Percentiles rank a stretch among this genome's conserved stretches.
Conservation (phyloP, 2,888 invertebrate genomes). For the Bruchidius siliquastri region DNA sequence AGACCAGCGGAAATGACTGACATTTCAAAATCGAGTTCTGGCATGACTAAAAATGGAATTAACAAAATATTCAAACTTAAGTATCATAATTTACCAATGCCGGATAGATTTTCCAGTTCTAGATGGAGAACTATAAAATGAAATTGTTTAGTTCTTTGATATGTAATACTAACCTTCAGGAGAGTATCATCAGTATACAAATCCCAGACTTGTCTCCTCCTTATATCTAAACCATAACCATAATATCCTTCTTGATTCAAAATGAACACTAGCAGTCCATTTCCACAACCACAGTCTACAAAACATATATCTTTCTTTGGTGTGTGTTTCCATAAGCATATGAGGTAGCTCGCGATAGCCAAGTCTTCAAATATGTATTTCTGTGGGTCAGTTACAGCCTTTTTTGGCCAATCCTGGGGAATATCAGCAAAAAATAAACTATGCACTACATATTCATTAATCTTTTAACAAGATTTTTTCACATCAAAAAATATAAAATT, state of each 20-base stretch:
- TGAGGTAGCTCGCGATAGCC: conserved; percentile 84
- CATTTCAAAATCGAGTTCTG: no score
- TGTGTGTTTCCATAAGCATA: conserved; percentile 65
- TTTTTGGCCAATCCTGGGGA: conserved; percentile 80
- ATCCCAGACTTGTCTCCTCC: conserved; percentile 85
- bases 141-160: no score
- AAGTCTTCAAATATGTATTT: conserved; percentile 97
- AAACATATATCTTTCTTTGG: conserved; percentile 52
- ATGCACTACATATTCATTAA: no score
- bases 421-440: neutral
- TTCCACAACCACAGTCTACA: conserved; percentile 96
- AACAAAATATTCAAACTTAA: no score
- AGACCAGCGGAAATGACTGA: no score
- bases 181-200: conserved; percentile 54
- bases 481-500: no score
- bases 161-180: neutral
- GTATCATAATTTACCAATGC: no score
- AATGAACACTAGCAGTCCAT: conserved; percentile 88
- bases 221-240: conserved; percentile 80
- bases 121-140: no score
- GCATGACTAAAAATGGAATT: no score
- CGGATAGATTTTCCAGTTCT: no score
- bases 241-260: conserved; percentile 76
- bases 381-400: conserved; percentile 85
- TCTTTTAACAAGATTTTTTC: no score